Base-by-base conservation (phyloP, 2,888 invertebrate species). In the Lepidocyrtoides sp. region DNA sequence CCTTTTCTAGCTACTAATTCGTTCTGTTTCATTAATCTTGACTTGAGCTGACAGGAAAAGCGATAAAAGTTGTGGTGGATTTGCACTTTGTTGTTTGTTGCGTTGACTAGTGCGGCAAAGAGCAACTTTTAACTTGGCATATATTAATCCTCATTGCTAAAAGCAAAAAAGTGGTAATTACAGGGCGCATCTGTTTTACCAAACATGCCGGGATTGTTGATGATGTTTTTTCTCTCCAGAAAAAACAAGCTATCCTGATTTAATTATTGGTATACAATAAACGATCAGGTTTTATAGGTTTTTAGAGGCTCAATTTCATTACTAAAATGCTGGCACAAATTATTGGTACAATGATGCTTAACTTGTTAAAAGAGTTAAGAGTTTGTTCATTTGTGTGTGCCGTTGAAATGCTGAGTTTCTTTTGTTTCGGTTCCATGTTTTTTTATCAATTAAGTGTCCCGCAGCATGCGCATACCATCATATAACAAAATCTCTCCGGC, bases 81-180 rank as follows among this genome's bases (percentile, higher is more conserved):
- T 63, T 26, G 26, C 4, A 29, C 60, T 60, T 63, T n/a, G n/a
- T n/a, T n/a, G n/a, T 26, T 26, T 2, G 14, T 14, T 8, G 23
- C 23, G 2, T 57, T 23, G 23, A 17, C 10, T 7, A 23, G 57
- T 5, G 23, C 1, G 1, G 20, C 8, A 14, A 5, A 32, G 14
- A 63, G 32, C 63, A 63, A 63, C 63, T 63, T 63, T 26, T 14
- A 29, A 14, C n/a, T 29, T 23, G 0, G 14, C 32, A 29, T 63
- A 14, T 63, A 14, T 63, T 29, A 63, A 5, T 4, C n/a, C 12
- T 1, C 36, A 17, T 32, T 17, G 36, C 66, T 36, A 69, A 5
- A 32, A 36, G 66, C 66, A n/a, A 69, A n/a, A n/a, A 63, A 36
- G 29, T 36, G 66, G 66, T 69, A 69, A 69, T 69, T 69, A 69